Evolutionary conservation across 1,140 invertebrate genomes (phyloP).

Genomic region (Drosophila mauritiana): DNA sequence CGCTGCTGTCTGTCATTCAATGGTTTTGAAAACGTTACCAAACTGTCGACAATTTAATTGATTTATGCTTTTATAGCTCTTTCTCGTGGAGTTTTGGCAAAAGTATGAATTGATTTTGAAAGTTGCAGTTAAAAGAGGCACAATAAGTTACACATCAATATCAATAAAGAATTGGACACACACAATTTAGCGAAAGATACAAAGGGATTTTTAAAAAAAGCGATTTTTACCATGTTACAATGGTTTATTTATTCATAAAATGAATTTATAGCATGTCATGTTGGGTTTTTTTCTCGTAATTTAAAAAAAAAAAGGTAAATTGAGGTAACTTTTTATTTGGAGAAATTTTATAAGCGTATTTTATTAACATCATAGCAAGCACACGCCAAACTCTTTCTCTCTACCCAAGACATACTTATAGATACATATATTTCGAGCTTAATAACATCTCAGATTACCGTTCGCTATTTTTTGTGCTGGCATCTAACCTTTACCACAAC

Average conservation of each 20-base stretch:
- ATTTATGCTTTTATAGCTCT: conserved; percentile 55
- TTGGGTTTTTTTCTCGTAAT: background rate
- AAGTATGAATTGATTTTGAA: conserved; percentile 45
- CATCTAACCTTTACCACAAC: conserved; percentile 60
- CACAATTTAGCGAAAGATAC: background rate
- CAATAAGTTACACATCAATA: conserved; percentile 18
- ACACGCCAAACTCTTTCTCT: conserved; percentile 2
- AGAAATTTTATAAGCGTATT: background rate
- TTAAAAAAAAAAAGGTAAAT: background rate
- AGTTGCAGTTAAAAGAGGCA: conserved; percentile 20
- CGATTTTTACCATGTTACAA: background rate
- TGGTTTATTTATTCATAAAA: background rate
- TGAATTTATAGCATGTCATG: background rate
- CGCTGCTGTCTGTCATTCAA: conserved; percentile 10
- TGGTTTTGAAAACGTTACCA: conserved; percentile 53
- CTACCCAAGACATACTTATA: conserved; percentile 1
- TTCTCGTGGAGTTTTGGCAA: conserved; percentile 30
- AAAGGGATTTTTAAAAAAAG: background rate
- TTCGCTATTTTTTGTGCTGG: conserved; percentile 24
- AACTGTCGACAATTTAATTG: conserved; percentile 77
- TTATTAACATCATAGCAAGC: conserved; percentile 4
- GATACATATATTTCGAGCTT: conserved; percentile 9
- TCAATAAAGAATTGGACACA: conserved; percentile 18
- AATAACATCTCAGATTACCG: conserved; percentile 51
- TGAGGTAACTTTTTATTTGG: background rate